Base-by-base conservation (phyloP, 2,113 vertebrate species). In the Cyanoramphus novaezelandiae region DNA sequence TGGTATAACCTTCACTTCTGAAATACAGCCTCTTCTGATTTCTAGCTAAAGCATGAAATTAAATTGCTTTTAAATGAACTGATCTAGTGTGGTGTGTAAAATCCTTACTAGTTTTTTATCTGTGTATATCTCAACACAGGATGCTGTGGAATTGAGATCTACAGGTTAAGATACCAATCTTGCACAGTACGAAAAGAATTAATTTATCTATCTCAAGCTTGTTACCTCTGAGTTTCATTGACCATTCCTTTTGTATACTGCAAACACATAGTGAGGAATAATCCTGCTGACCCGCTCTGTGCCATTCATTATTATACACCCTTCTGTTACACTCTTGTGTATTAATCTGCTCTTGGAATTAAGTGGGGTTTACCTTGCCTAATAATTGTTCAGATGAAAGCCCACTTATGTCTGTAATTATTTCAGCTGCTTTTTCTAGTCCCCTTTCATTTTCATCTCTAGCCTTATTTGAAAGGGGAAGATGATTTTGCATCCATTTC, bases 331-430 rank as follows among this genome's bases (percentile, higher is more conserved):
- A 31, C 17, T 69, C 49, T 17, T 52, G n/a, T 71, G 82, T 87
- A 92, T 88, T 94, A 83, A 72, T 41, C 27, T 71, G 27, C 59
- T 80, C 59, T 75, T 67, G 88, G 55, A 94, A 90, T 67, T 90
- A 93, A 94, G n/a, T 55, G 35, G 28, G 17, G 17, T 93, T 86
- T 88, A 55, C 70, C 39, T 80, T 80, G 29, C 43, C 41, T 78
- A 68, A 93, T 78, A 88, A 88, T 10, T 60, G 29, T 88, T 64
- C 90, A 92, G 63, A 93, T 60, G 24, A 78, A 92, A 86, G 21
- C 75, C 17, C 16, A 12, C 44, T 90, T 88, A 27, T 35, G 35
- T 28, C n/a, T 79, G 21, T 68, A 78, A 90, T 86, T 84, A 91
- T 84, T 86, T 94, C 52, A 86, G 77, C 47, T 82, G 60, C 70